Evolutionary conservation across 2,113 vertebrate genomes (phyloP).

Genomic region (Dipodomys ordii): DNA sequence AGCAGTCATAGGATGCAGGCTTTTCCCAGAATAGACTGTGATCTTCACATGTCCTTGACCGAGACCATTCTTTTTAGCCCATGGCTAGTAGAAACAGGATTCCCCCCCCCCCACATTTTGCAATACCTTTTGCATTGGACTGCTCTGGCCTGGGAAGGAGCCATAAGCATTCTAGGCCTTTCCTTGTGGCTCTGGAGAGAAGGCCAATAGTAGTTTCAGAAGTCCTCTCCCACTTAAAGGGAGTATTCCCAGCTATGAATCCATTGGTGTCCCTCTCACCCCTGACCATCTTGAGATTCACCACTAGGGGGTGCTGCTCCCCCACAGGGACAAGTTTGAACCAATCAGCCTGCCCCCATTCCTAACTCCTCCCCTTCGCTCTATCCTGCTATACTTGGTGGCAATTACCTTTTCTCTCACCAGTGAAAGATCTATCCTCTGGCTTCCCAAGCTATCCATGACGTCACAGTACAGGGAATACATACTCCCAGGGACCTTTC

Average conservation of each 20-base stretch:
- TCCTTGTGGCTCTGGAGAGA: not conserved
- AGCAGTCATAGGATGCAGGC: not conserved
- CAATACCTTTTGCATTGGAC: not conserved
- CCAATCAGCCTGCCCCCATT: not conserved
- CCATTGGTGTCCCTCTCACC: not conserved
- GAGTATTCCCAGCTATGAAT: not conserved
- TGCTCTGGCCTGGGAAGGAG: not conserved
- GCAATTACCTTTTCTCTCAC: not conserved
- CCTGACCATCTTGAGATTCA: not conserved
- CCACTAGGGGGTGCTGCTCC: slow-evolving; percentile 69
- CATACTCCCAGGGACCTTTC: not conserved
- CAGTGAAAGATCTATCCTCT: not conserved
- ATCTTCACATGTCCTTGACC: not conserved
- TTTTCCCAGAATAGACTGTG: not conserved
- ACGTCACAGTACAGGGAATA: not conserved
- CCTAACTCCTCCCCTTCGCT: not conserved
- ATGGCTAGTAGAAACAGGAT: not conserved
- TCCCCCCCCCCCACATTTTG: not conserved
- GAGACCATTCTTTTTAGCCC: not conserved
- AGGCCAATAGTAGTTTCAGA: not conserved
- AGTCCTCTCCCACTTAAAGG: not conserved
- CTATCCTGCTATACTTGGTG: too few relatives aligned
- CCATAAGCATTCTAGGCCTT: not conserved
- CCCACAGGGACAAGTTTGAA: not conserved
- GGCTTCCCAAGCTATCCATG: not conserved